A percentile compares a stretch with the other conserved stretches of the same genome.
Conservation (phyloP, 2,797 vertebrate genomes). For the Lemur catta region DNA sequence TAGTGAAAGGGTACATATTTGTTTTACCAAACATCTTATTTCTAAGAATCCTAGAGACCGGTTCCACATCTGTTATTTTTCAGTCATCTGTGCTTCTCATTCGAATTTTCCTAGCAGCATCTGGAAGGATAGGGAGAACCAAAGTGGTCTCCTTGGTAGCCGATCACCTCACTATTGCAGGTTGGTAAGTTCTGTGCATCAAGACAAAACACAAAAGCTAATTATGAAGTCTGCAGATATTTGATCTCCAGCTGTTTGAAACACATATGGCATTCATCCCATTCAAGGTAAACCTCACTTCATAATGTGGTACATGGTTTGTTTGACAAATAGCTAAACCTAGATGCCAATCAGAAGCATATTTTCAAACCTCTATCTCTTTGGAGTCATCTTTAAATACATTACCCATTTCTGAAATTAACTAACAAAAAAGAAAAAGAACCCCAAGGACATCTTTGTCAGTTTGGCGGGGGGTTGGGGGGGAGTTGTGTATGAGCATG, state of each 20-base stretch:
- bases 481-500: fast-evolving
- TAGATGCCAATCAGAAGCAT: neutral
- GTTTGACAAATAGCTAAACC: neutral
- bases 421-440: neutral
- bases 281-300: fast-evolving
- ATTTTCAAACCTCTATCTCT: neutral
- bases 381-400: neutral
- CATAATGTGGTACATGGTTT: neutral
- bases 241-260: neutral
- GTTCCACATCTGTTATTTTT: neutral
- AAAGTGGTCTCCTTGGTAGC: neutral
- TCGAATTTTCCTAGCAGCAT: neutral
- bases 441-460: neutral
- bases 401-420: neutral
- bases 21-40: neutral
- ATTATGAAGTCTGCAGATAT: neutral
- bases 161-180: too few relatives aligned
- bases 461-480: fast-evolving
- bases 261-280: neutral
- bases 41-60: neutral
- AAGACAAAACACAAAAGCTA: neutral
- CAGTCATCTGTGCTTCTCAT: neutral
- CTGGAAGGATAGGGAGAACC: neutral
- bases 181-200: neutral
- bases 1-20: neutral